Base-by-base conservation (phyloP, 2,888 invertebrate genomes). In the Brachypterus glaber region DNA sequence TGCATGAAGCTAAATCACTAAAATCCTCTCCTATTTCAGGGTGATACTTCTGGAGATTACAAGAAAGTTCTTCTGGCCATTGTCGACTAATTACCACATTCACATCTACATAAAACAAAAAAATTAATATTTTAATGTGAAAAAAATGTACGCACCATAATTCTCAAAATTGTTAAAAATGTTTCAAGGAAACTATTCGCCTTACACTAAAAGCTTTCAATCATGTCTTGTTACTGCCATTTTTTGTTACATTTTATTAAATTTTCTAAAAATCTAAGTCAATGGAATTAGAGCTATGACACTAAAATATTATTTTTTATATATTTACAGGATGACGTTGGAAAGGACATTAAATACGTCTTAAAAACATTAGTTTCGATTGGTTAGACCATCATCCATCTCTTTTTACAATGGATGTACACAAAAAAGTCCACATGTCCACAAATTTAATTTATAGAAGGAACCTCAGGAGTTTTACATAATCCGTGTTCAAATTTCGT, bases 1-100 rank as follows among this genome's bases (percentile, higher is more conserved):
- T n/a, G n/a, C n/a, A n/a, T n/a, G n/a, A n/a, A n/a, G n/a, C n/a
- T n/a, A n/a, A n/a, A n/a, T n/a, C n/a, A n/a, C n/a, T n/a, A n/a
- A n/a, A n/a, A n/a, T 48, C 50, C 51, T 59, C 47, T 55, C 52
- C 51, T n/a, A 63, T 79, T 83, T 62, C 80, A 89, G 87, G 87
- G 80, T 60, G 91, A 91, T 72, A 89, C 89, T 50, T 87, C 88
- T 60, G 91, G 91, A 58, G 88, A 91, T 75, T 92, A 91, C 79
- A 89, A 82, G 74, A 83, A 82, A 72, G 79, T 87, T 60, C 78
- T 92, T 63, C 76, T 91, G 68, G 82, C 88, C 58, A 72, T 91
- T 66, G 77, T 87, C 69, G 82, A 78, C 64, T 78, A 78, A 62
- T 32, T 40, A 41, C 42, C 43, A 42, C 39, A 45, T 47, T 30